A percentile compares a stretch with the other conserved stretches of the same genome.
Evolutionary conservation across 2,113 vertebrate species (phyloP).

Genomic region (Cygnus atratus): DNA sequence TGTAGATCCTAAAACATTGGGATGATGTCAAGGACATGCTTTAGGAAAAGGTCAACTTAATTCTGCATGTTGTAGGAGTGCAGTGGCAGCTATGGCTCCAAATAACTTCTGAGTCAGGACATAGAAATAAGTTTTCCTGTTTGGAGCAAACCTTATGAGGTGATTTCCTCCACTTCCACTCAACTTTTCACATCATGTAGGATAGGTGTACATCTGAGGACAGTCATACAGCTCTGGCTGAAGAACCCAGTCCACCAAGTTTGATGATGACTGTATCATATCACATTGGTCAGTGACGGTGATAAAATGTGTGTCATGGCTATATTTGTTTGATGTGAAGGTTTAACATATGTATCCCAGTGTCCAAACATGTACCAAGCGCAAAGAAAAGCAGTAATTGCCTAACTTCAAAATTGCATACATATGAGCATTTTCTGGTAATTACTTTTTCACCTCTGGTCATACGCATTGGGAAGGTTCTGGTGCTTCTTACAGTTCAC

Average conservation of each 20-base stretch:
- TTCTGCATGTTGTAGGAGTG: background rate
- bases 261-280: background rate
- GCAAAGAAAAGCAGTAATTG: background rate
- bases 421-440: background rate
- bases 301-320: fast-evolving
- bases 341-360: background rate
- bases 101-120: background rate
- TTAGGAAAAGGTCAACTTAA: background rate
- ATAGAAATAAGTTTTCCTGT: background rate
- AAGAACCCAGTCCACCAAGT: background rate
- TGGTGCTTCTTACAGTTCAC: background rate
- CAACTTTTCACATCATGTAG: background rate
- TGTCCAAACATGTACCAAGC: background rate
- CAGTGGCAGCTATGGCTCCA: background rate
- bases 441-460: background rate
- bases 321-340: background rate
- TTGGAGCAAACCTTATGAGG: background rate
- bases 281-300: background rate
- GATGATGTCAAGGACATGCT: background rate
- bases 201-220: background rate
- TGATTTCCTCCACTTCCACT: background rate
- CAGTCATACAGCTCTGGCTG: background rate
- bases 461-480: background rate
- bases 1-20: background rate
- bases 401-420: background rate